Conservation (phyloP, 1,140 invertebrate species). For the Paraescarpia echinospica region DNA sequence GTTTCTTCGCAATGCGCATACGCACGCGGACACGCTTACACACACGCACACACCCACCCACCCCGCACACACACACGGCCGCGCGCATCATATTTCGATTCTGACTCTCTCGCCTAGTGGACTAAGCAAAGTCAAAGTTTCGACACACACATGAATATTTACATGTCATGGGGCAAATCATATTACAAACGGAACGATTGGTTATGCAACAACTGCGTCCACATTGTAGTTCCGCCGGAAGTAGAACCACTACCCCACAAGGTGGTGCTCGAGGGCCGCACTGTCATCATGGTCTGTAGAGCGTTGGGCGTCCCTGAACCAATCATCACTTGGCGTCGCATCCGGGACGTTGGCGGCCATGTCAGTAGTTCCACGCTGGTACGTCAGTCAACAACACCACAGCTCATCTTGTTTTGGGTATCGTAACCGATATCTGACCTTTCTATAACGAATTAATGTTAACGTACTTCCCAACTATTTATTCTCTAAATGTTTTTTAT, state of each 20-base stretch:
- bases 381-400: neutral
- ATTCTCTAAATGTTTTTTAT: too few relatives aligned
- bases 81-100: too few relatives aligned
- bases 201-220: neutral
- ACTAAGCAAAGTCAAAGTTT: too few relatives aligned
- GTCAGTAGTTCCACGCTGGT: neutral
- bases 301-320: slow-evolving; percentile 3
- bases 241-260: neutral
- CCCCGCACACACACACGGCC: too few relatives aligned
- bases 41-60: too few relatives aligned
- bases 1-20: neutral
- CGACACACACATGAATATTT: too few relatives aligned
- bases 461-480: too few relatives aligned
- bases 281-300: slow-evolving; percentile 13
- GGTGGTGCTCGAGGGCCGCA: neutral
- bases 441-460: too few relatives aligned
- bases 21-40: too few relatives aligned
- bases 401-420: neutral
- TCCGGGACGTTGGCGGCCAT: neutral
- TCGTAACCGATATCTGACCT: too few relatives aligned
- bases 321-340: slow-evolving; percentile 10
- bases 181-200: neutral
- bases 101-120: too few relatives aligned
- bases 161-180: neutral
- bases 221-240: slow-evolving; percentile 11